phyloP scores from a whole-genome alignment of 2,797 vertebrate genomes.

The Mustela erminea region DNA sequence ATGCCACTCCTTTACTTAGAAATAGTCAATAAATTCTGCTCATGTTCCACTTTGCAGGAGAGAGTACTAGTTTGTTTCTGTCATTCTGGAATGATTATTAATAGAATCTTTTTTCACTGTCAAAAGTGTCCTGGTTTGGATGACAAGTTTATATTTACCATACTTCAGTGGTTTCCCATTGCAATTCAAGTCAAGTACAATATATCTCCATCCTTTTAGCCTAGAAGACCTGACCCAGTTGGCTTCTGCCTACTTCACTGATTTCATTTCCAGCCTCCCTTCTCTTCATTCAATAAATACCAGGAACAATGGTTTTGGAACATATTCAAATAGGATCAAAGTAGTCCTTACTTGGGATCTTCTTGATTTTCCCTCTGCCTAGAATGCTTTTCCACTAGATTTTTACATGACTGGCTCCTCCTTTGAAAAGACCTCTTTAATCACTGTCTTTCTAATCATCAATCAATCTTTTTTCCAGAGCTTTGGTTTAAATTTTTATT shows the following conservation, averaged over 20 bases:
- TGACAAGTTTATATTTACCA: background rate
- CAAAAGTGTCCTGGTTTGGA: background rate
- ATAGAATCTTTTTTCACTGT: background rate
- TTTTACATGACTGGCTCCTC: background rate
- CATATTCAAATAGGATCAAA: background rate
- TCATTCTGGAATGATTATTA: conserved; percentile 40
- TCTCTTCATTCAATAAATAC: background rate
- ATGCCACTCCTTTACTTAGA: background rate
- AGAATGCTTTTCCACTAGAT: background rate
- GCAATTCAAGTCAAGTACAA: background rate
- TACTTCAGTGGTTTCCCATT: background rate
- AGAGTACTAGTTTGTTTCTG: background rate
- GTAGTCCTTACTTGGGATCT: background rate
- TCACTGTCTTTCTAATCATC: background rate
- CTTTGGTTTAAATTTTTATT: background rate
- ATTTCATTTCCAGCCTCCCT: background rate
- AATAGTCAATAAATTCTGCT: background rate
- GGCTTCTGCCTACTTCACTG: background rate
- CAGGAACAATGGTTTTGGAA: background rate
- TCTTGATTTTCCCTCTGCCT: background rate
- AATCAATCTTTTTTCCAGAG: background rate
- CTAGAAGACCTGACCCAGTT: background rate
- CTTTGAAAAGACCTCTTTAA: background rate
- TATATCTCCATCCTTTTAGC: background rate
- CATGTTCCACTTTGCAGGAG: conserved; percentile 16